phyloP scores from a whole-genome alignment of 30 jellyfish, hydroid and myxozoan species.

The Morbakka virulenta region DNA sequence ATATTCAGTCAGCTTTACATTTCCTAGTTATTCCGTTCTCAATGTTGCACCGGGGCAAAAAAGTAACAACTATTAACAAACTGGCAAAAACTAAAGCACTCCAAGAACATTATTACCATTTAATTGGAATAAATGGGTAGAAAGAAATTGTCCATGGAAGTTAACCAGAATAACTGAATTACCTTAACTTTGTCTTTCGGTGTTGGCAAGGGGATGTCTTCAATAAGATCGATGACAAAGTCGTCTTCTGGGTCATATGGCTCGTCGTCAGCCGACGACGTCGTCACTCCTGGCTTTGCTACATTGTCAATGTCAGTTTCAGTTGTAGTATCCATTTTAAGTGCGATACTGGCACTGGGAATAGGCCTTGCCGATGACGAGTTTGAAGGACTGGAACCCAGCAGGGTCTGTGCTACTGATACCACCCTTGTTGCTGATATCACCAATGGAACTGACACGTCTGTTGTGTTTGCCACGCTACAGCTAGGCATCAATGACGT shows the following conservation, averaged over 20 bases:
- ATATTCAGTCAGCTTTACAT: no score
- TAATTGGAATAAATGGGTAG: no score
- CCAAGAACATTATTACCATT: no score
- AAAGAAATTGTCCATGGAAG: no score
- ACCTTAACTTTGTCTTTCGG: slow-evolving; percentile 28
- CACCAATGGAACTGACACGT: not conserved
- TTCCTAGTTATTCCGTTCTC: no score
- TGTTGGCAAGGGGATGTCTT: slow-evolving; percentile 70
- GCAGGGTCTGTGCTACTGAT: no score
- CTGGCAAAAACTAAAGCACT: no score
- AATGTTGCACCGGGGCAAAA: no score
- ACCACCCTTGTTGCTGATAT: not conserved
- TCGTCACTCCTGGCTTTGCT: not conserved
- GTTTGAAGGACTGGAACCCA: no score
- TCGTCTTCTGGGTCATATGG: slow-evolving; percentile 92
- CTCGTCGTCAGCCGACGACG: slow-evolving; percentile 38
- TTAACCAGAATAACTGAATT: no score
- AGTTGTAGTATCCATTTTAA: not conserved
- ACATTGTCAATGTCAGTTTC: no score
- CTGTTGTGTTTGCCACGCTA: not conserved
- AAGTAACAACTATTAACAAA: no score
- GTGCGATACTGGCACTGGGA: not conserved
- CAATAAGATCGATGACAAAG: slow-evolving; percentile 83
- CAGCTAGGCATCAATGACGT: not conserved
- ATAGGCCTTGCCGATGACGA: not conserved